phyloP scores from a whole-genome alignment of 23 tunicate genomes.

The Ciona savignyi region DNA sequence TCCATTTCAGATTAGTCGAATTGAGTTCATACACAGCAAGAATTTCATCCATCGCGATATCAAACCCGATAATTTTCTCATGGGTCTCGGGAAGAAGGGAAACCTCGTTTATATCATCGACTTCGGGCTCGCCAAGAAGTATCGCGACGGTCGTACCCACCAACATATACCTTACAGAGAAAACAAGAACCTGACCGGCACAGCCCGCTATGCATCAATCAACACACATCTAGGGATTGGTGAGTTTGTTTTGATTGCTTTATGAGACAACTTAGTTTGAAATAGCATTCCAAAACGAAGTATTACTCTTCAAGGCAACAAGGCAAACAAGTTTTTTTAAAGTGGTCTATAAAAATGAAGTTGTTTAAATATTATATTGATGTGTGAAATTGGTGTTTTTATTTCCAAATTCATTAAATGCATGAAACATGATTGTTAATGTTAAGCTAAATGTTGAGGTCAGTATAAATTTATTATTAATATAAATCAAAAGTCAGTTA shows the following conservation, averaged over 20 bases:
- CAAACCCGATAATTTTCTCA: slow-evolving; percentile 96
- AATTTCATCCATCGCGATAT: slow-evolving; percentile 98
- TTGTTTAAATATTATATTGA: too few species aligned
- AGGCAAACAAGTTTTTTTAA: too few species aligned
- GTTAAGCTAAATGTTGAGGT: too few species aligned
- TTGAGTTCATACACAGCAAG: slow-evolving; percentile 98
- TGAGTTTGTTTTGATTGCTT: too few species aligned
- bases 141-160: slow-evolving; percentile 88
- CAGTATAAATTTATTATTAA: too few species aligned
- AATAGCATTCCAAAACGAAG: neutral
- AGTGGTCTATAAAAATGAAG: too few species aligned
- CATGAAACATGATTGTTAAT: too few species aligned
- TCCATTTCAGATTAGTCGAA: slow-evolving; percentile 82
- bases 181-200: slow-evolving; percentile 94
- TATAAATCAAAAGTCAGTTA: too few species aligned
- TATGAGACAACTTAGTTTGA: neutral
- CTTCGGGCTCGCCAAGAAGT: slow-evolving; percentile 95
- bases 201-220: slow-evolving; percentile 97
- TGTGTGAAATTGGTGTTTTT: too few species aligned
- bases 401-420: too few species aligned
- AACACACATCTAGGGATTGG: slow-evolving; percentile 97
- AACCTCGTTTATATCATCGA: slow-evolving; percentile 96
- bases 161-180: slow-evolving; percentile 97
- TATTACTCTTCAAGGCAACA: too few species aligned
- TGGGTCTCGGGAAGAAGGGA: slow-evolving; percentile 98